Percentiles rank a stretch among this genome's conserved stretches.
Conservation (phyloP, 2,113 vertebrate species). For the Marmota flaviventris region DNA sequence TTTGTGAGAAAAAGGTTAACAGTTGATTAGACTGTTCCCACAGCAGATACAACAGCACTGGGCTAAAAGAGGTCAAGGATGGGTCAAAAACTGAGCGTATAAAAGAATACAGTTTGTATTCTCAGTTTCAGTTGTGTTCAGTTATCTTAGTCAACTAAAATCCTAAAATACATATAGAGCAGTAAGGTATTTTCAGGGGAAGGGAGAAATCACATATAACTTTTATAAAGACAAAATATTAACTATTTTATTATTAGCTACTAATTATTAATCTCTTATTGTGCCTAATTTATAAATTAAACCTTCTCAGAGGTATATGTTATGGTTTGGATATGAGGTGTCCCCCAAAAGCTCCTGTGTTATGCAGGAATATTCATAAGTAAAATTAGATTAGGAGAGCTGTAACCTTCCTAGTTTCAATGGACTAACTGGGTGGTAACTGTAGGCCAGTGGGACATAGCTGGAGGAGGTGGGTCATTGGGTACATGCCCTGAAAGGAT, state of each 20-base stretch:
- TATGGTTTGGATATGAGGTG: too few relatives aligned
- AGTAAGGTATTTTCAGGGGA: background rate
- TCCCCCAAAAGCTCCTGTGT: too few relatives aligned
- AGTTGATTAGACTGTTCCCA: background rate
- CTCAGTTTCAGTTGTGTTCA: background rate
- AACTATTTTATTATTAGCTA: background rate
- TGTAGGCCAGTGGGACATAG: too few relatives aligned
- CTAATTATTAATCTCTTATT: background rate
- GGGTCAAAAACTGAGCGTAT: background rate
- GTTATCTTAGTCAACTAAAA: background rate
- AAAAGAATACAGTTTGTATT: background rate
- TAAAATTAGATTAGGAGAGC: too few relatives aligned
- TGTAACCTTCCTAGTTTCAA: too few relatives aligned
- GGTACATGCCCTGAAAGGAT: too few relatives aligned
- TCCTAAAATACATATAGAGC: background rate
- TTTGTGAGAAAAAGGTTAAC: slow-evolving; percentile 9
- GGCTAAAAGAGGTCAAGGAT: background rate
- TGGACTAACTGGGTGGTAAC: too few relatives aligned
- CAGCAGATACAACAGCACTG: background rate
- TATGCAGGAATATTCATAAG: too few relatives aligned
- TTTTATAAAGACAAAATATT: background rate
- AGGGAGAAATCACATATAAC: background rate
- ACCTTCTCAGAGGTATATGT: background rate
- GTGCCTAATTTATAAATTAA: background rate
- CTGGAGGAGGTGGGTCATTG: too few relatives aligned